phyloP scores from a whole-genome alignment of 2,888 invertebrate species.

The Iselma pallidipennis region DNA sequence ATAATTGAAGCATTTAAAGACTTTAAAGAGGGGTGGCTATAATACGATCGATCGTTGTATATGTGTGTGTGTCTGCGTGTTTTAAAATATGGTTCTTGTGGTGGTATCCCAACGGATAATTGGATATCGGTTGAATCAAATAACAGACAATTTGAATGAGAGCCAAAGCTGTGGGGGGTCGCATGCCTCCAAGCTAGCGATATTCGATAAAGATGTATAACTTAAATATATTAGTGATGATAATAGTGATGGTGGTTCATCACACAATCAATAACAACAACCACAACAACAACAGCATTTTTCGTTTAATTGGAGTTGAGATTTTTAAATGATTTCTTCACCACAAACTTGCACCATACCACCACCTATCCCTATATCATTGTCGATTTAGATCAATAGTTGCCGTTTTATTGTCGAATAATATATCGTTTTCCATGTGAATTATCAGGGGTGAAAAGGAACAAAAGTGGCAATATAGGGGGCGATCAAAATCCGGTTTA shows the following conservation, averaged over 20 bases:
- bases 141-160: conserved; percentile 13
- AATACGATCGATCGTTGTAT: neutral
- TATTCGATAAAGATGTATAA: conserved; percentile 24
- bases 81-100: neutral
- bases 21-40: conserved; percentile 3
- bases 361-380: too few relatives aligned
- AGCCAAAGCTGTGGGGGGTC: conserved; percentile 30
- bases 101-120: conserved; percentile 16
- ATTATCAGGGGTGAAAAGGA: too few relatives aligned
- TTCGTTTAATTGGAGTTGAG: too few relatives aligned
- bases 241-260: conserved; percentile 16
- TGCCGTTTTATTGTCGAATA: too few relatives aligned
- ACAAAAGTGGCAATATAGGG: too few relatives aligned
- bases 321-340: too few relatives aligned
- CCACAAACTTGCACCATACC: too few relatives aligned
- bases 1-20: conserved; percentile 18
- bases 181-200: conserved; percentile 19
- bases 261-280: conserved; percentile 2
- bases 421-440: too few relatives aligned
- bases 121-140: conserved; percentile 22
- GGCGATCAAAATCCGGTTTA: too few relatives aligned
- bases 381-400: too few relatives aligned
- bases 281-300: too few relatives aligned
- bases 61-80: neutral
- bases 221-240: neutral